Conservation (phyloP, 1,140 invertebrate species). For the Thrips palmi region DNA sequence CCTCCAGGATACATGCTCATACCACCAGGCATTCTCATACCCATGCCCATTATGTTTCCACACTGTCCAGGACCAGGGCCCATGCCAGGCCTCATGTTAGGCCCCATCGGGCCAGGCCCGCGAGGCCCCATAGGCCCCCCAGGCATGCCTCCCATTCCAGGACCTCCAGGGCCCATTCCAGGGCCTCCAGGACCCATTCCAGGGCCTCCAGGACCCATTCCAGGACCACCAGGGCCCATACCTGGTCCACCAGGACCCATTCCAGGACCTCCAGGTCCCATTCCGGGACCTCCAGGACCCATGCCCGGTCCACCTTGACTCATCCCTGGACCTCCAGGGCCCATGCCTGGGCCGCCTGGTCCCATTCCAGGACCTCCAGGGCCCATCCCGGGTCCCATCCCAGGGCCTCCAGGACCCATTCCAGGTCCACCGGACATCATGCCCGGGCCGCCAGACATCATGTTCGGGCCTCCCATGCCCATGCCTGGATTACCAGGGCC, state of each 20-base stretch:
- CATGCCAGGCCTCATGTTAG: constrained; percentile 25
- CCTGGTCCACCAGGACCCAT: constrained; percentile 14
- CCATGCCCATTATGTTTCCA: too few relatives aligned
- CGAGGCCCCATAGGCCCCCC: constrained; percentile 26
- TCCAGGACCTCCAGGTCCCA: constrained; percentile 20
- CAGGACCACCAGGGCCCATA: constrained; percentile 16
- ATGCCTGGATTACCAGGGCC: constrained; percentile 21
- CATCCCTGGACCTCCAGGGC: too few relatives aligned
- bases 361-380: constrained; percentile 20
- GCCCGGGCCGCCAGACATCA: constrained; percentile 22
- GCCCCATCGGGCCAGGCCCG: constrained; percentile 14
- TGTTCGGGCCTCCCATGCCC: constrained; percentile 18
- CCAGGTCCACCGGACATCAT: constrained; percentile 22
- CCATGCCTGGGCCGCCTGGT: constrained; percentile 18
- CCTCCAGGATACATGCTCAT: too few relatives aligned
- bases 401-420: constrained; percentile 14
- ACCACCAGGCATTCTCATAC: too few relatives aligned
- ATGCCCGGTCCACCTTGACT: constrained; percentile 17
- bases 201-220: constrained; percentile 22
- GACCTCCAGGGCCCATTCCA: constrained; percentile 21
- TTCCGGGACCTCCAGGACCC: constrained; percentile 16
- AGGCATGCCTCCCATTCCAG: constrained; percentile 26
- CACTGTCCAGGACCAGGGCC: too few relatives aligned
- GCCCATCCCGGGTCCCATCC: constrained; percentile 15
- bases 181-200: constrained; percentile 17